These are phyloP conservation scores for Cyanoramphus novaezelandiae DNA, from an alignment of 2,113 vertebrate species.

Conservation along the genomic window DNA sequence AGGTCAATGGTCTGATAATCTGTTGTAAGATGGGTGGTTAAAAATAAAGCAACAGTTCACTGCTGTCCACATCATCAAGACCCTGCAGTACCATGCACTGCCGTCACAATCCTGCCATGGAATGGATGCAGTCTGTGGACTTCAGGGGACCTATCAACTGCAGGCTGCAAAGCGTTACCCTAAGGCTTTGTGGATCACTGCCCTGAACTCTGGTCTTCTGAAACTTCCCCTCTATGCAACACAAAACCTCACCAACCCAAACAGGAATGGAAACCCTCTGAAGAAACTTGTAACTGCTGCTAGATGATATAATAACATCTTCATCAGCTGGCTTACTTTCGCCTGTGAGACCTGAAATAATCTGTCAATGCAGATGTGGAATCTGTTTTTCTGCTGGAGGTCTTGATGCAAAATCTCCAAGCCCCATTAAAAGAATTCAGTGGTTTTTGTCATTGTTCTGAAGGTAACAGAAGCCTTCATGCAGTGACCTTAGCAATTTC, in stretches of 20 bases:
- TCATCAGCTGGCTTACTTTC: background rate
- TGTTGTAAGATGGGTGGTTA: background rate
- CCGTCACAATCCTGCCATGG: background rate
- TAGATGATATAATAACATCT: background rate
- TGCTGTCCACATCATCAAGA: background rate
- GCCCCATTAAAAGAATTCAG: background rate
- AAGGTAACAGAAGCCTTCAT: background rate
- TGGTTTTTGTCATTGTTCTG: background rate
- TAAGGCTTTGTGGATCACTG: fast-evolving
- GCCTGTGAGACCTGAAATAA: background rate
- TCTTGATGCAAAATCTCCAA: background rate
- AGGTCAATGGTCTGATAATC: background rate
- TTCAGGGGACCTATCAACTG: background rate
- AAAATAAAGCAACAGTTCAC: background rate
- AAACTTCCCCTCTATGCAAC: background rate
- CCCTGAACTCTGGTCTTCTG: background rate
- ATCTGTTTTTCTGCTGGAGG: background rate
- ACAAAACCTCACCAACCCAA: background rate
- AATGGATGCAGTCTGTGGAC: background rate
- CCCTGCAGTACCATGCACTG: background rate
- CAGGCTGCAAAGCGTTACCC: background rate
- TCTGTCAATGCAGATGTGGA: background rate
- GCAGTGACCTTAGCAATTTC: background rate
- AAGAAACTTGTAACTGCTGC: background rate
- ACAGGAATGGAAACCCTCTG: background rate